These are phyloP conservation scores for Athalia cordata DNA, from an alignment of 2,888 invertebrate species.

Conservation along the genomic window DNA sequence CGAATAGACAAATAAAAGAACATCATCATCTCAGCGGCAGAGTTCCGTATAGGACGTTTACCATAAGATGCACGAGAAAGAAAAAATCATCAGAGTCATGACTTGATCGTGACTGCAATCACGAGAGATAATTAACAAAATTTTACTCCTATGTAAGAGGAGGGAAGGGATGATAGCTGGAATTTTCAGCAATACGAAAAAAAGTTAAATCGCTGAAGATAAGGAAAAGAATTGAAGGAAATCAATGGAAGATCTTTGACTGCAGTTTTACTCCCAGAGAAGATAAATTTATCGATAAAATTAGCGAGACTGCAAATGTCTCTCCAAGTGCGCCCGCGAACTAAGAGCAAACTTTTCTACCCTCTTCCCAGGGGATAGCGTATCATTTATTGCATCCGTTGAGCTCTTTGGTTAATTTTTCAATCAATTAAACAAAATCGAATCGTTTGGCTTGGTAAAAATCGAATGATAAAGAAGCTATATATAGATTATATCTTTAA, in stretches of 20 bases:
- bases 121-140: not conserved
- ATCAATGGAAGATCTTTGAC: too few relatives aligned
- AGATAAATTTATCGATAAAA: not conserved
- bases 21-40: not conserved
- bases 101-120: not conserved
- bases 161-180: too few relatives aligned
- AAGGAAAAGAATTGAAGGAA: too few relatives aligned
- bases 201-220: too few relatives aligned
- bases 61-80: constrained; percentile 11
- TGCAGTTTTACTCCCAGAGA: too few relatives aligned
- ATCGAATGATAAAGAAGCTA: not conserved
- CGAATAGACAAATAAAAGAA: too few relatives aligned
- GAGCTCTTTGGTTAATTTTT: not conserved
- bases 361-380: constrained; percentile 39
- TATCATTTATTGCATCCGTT: not conserved
- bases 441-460: not conserved
- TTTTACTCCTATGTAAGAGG: too few relatives aligned
- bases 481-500: not conserved
- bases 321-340: constrained; percentile 33
- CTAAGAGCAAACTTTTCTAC: constrained; percentile 34
- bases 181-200: too few relatives aligned
- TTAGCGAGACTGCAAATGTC: constrained; percentile 37
- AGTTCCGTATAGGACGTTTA: constrained; percentile 39
- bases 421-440: not conserved
- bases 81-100: constrained; percentile 30